Evolutionary conservation across 2,113 vertebrate genomes (phyloP), one percentile per base, ranked within the genome.

Genomic region (zebrafish (Danio rerio)): DNA sequence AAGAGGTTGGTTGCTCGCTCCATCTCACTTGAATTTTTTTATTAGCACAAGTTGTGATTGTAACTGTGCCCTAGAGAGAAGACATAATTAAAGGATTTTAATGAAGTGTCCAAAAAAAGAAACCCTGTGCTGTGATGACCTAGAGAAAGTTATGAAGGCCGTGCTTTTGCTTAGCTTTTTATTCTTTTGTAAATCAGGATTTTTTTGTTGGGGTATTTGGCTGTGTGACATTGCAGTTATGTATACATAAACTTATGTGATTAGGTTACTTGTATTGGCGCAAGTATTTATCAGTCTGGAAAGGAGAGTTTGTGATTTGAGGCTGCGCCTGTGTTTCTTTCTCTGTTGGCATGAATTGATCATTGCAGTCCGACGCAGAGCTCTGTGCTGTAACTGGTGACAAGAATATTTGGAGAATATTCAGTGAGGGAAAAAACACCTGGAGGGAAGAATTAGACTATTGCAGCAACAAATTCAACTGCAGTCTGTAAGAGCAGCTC

Each of bases 1-100:
- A 83, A 56, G 85, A 74, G 70, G 86, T 88, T 82, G 78, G 86
- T 84, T 83, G 31, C 49, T 50, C 49, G 61, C 50, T 80, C 56
- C 9, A 56, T 42, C 59, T 42, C 85, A 42, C 16, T 85, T 86
- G 79, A 16, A 82, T 89, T 89, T 88, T 78, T 89, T 81, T 87
- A 82, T 88, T 88, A 88, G 91, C 79, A 87, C 87, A 85, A 87
- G 75, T 91, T 92, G 85, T 81, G 86, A 87, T 84, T 86, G 85
- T 84, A 85, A 59, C 80, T 71, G 76, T 18, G 81, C 92, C 92
- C 94, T 83, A 78, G 92, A 93, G 93, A 88, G 86, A 87, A 84
- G 85, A 92, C 90, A 90, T 91, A 94, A 94, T 95, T 95, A 94
- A 90, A 90, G 88, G 86, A 85, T 92, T 90, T 92, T 95, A 95